These are phyloP conservation scores for Neria commutata DNA, from an alignment of 2,888 invertebrate species.

Conservation along the genomic window DNA sequence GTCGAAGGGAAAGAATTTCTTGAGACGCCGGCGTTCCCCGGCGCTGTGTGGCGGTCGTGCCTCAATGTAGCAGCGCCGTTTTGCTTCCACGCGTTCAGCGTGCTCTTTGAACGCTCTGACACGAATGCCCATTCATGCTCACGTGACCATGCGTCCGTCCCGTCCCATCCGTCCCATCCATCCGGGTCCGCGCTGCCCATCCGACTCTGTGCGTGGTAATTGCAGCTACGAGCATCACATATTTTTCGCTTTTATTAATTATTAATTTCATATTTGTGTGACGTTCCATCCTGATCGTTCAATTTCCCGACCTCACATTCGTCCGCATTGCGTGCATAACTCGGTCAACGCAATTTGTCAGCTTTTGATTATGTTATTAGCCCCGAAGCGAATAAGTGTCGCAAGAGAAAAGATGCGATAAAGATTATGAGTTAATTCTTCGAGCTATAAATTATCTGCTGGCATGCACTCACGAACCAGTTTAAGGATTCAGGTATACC, in stretches of 20 bases:
- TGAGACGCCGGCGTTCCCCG: neutral
- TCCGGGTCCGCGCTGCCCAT: neutral
- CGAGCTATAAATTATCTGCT: too few species aligned
- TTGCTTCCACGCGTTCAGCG: neutral
- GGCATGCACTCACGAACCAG: too few species aligned
- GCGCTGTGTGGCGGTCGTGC: neutral
- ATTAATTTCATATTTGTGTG: constrained; percentile 42
- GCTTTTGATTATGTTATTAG: constrained; percentile 39
- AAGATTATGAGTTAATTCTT: too few species aligned
- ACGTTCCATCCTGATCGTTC: constrained; percentile 7
- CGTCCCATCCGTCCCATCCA: neutral
- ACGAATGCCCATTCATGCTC: neutral
- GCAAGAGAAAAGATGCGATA: too few species aligned
- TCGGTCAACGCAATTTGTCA: constrained; percentile 33
- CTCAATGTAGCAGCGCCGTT: constrained; percentile 1
- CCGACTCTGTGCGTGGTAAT: constrained; percentile 31
- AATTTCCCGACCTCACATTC: neutral
- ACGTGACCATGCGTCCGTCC: neutral
- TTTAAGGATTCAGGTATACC: too few species aligned
- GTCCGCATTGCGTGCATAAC: constrained; percentile 33
- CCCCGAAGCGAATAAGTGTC: too few species aligned
- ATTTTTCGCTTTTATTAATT: constrained; percentile 35
- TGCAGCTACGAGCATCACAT: constrained; percentile 27
- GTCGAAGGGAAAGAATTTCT: neutral
- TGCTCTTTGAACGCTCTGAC: neutral